Conservation (phyloP, 2,113 vertebrate species). For the Narcine bancroftii region DNA sequence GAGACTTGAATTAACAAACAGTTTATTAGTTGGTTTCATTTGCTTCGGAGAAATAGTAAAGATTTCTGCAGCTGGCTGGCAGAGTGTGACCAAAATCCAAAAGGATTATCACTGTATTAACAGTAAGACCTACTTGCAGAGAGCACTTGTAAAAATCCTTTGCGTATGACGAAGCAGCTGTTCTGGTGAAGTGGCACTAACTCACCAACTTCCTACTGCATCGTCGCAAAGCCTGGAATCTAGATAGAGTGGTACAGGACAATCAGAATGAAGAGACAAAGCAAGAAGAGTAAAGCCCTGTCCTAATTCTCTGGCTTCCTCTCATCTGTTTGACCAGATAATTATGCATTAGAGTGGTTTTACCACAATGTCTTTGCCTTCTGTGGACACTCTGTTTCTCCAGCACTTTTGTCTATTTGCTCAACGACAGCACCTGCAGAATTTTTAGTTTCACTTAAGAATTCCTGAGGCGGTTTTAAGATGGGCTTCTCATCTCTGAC, state of each 20-base stretch:
- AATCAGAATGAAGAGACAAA: background rate
- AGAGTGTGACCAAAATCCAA: slow-evolving; percentile 7
- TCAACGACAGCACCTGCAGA: no score
- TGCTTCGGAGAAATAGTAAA: background rate
- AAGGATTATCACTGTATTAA: background rate
- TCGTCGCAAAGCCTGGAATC: background rate
- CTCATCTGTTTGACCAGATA: no score
- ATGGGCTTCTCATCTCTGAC: background rate
- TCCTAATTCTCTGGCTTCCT: no score
- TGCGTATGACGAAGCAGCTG: background rate
- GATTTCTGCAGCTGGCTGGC: background rate
- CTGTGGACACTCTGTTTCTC: no score
- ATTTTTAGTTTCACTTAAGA: no score
- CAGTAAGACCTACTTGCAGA: background rate
- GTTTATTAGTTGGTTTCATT: background rate
- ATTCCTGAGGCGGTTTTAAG: background rate
- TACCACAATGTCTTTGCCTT: no score
- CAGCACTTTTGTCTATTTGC: no score
- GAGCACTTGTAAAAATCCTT: background rate
- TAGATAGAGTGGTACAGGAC: background rate
- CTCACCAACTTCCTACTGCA: background rate
- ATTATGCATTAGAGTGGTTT: no score
- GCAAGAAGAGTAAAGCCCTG: background rate
- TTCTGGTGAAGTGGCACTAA: background rate
- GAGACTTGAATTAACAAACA: background rate